A percentile compares a stretch with the other conserved stretches of the same genome.
Conservation (phyloP, 2,888 invertebrate species). For the Hypena proboscidalis region DNA sequence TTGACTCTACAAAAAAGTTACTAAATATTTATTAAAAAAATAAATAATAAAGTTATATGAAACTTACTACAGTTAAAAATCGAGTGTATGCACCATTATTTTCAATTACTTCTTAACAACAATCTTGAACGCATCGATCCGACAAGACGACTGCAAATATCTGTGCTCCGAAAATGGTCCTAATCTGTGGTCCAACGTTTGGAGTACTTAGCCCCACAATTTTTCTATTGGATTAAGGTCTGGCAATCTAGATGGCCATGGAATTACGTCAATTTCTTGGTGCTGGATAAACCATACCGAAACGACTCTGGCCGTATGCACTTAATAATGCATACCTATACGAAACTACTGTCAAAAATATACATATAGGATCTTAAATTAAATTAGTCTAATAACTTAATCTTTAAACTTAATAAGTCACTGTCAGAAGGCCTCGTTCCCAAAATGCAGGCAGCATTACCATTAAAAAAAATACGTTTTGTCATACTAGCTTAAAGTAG, state of each 20-base stretch:
- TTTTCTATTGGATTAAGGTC: background rate
- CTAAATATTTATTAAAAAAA: no score
- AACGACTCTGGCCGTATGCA: background rate
- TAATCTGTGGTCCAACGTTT: background rate
- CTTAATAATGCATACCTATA: background rate
- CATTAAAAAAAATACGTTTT: no score
- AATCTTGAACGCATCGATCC: background rate
- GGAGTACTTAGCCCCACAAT: background rate
- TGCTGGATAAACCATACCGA: background rate
- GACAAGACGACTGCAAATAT: background rate
- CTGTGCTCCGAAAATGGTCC: background rate
- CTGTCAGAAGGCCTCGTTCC: no score
- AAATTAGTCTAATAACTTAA: no score
- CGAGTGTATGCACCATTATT: no score
- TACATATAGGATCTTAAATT: no score
- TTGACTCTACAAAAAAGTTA: no score
- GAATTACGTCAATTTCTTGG: background rate
- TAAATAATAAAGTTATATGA: no score
- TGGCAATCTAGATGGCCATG: background rate
- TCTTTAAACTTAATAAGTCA: no score
- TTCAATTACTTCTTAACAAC: background rate
- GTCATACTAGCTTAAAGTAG: no score
- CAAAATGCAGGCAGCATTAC: no score
- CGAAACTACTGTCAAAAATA: background rate
- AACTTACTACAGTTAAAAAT: no score